Percentiles rank a stretch among this genome's conserved stretches.
Conservation (phyloP, 2,113 vertebrate genomes). For the Limnothrissa miodon region DNA sequence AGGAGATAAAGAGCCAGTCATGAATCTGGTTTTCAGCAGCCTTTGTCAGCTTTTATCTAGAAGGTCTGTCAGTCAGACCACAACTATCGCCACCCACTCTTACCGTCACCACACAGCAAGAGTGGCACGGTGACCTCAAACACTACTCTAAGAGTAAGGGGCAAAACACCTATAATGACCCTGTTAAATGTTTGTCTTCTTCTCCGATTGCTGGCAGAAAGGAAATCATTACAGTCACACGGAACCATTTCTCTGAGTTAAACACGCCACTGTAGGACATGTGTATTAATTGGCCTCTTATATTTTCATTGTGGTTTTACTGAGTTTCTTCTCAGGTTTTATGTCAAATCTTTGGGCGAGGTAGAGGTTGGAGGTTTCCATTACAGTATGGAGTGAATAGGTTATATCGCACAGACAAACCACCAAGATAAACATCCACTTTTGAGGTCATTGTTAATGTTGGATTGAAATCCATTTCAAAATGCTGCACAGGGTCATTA, state of each 20-base stretch:
- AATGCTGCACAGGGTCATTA: constrained; percentile 43
- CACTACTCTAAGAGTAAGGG: background rate
- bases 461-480: constrained; percentile 50
- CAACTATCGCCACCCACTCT: background rate
- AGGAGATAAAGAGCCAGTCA: background rate
- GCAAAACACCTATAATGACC: background rate
- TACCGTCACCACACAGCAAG: background rate
- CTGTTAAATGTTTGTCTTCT: background rate
- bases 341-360: constrained; percentile 39
- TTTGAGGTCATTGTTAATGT: constrained; percentile 63
- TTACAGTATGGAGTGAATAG: constrained; percentile 39
- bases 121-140: background rate
- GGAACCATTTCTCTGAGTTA: constrained; percentile 12
- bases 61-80: background rate
- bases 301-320: constrained; percentile 38
- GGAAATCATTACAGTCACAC: background rate
- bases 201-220: background rate
- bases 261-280: constrained; percentile 24
- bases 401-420: constrained; percentile 43
- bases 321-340: constrained; percentile 45
- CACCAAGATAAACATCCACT: constrained; percentile 55
- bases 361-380: constrained; percentile 40
- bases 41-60: background rate
- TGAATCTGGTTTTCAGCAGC: background rate
- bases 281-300: constrained; percentile 39